Evolutionary conservation across 2,888 invertebrate species (phyloP).

Genomic region (Oegoconia quadripuncta): DNA sequence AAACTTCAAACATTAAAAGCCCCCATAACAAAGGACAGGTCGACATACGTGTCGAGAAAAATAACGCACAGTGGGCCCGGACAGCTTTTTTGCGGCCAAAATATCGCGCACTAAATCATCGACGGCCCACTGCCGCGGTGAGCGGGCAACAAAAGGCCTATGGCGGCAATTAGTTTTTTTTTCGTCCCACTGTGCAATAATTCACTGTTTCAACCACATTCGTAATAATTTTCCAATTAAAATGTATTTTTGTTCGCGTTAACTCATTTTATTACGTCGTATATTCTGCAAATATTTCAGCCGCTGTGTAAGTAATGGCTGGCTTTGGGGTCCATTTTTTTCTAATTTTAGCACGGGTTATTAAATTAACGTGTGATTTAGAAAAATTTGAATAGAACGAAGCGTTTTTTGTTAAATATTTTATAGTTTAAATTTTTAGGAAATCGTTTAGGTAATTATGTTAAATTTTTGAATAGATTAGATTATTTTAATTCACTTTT

Average conservation of each 20-base stretch:
- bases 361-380: too few species aligned
- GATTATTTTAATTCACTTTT: too few species aligned
- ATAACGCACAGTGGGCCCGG: conserved; percentile 18
- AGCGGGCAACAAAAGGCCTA: conserved; percentile 46
- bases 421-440: too few species aligned
- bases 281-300: not conserved
- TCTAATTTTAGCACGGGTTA: too few species aligned
- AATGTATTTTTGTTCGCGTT: conserved; percentile 39
- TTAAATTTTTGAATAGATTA: too few species aligned
- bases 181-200: conserved; percentile 44
- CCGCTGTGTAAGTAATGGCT: not conserved
- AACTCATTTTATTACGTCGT: conserved; percentile 14
- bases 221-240: conserved; percentile 65
- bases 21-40: not conserved
- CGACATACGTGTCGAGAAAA: conserved; percentile 5
- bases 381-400: too few species aligned
- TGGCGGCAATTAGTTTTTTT: conserved; percentile 62
- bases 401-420: too few species aligned
- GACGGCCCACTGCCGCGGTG: conserved; percentile 25
- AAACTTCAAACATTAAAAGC: not conserved
- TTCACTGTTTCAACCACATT: conserved; percentile 52
- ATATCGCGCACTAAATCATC: conserved; percentile 48
- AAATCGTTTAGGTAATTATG: too few species aligned
- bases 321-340: too few species aligned
- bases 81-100: conserved; percentile 30